Percentiles rank a stretch among this genome's conserved stretches.
These are phyloP conservation scores for Perccottus glenii DNA, from an alignment of 2,113 vertebrate species.

Conservation along the genomic window DNA sequence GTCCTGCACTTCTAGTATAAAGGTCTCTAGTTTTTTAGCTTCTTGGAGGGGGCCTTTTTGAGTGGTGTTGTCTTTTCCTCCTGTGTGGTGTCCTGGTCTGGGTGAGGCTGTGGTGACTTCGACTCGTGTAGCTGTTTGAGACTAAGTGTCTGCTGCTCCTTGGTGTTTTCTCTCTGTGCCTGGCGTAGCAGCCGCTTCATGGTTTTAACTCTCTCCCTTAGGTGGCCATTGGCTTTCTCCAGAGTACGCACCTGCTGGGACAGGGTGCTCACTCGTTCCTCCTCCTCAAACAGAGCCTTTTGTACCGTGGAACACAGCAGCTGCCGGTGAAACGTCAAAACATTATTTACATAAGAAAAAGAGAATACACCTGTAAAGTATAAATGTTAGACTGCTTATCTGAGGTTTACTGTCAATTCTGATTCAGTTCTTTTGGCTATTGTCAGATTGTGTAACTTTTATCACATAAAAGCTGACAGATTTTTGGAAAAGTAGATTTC, in stretches of 20 bases:
- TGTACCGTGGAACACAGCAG: slow-evolving; percentile 83
- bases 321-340: slow-evolving; percentile 53
- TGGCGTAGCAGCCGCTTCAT: slow-evolving; percentile 83
- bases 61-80: slow-evolving; percentile 64
- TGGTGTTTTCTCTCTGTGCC: slow-evolving; percentile 75
- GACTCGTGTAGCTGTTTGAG: slow-evolving; percentile 77
- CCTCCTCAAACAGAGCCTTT: slow-evolving; percentile 86
- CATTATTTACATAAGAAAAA: neutral
- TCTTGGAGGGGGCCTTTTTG: slow-evolving; percentile 71
- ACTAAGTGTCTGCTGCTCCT: slow-evolving; percentile 76
- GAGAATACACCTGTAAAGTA: neutral
- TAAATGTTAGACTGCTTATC: neutral
- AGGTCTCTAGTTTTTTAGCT: slow-evolving; percentile 63
- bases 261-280: slow-evolving; percentile 81
- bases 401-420: neutral
- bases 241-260: slow-evolving; percentile 82
- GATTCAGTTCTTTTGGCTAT: neutral
- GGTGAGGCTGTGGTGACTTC: slow-evolving; percentile 59
- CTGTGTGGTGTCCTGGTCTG: slow-evolving; percentile 76
- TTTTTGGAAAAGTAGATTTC: slow-evolving; percentile 35
- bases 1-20: neutral
- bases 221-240: slow-evolving; percentile 84
- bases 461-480: slow-evolving; percentile 28
- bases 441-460: slow-evolving; percentile 30
- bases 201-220: slow-evolving; percentile 84